Percentiles rank a stretch among this genome's conserved stretches.
These are phyloP conservation scores for Trissolcus basalis DNA, from an alignment of 1,140 invertebrate species.

Conservation along the genomic window DNA sequence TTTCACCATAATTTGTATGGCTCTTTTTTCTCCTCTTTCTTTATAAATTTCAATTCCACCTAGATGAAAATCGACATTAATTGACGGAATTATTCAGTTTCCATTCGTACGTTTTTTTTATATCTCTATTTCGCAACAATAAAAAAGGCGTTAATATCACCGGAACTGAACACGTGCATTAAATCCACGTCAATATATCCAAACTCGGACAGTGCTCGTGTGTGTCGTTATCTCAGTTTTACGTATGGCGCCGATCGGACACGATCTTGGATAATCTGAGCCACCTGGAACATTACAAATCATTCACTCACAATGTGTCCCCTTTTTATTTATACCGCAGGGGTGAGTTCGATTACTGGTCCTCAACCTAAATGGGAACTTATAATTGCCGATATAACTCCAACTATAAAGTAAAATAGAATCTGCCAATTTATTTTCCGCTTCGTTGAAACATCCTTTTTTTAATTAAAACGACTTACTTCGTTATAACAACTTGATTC, in stretches of 20 bases:
- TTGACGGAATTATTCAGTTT: constrained; percentile 2
- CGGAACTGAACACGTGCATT: constrained; percentile 39
- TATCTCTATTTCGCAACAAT: not conserved
- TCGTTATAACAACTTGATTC: too few species aligned
- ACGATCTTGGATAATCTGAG: constrained; percentile 63
- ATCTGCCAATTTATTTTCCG: constrained; percentile 38
- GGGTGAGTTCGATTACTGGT: constrained; percentile 44
- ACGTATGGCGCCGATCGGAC: constrained; percentile 44
- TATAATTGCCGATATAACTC: constrained; percentile 36
- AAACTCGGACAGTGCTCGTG: not conserved
- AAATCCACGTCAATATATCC: constrained; percentile 44
- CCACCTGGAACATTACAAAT: constrained; percentile 60
- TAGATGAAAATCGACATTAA: too few species aligned
- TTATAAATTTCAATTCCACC: too few species aligned
- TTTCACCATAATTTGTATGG: too few species aligned
- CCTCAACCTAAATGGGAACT: constrained; percentile 43
- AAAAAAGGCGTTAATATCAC: constrained; percentile 6
- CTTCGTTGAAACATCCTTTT: too few species aligned
- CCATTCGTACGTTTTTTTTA: constrained; percentile 6
- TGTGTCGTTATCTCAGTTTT: constrained; percentile 46
- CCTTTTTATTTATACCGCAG: constrained; percentile 41
- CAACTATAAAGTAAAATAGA: constrained; percentile 30
- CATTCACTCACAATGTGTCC: constrained; percentile 32
- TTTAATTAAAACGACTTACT: too few species aligned
- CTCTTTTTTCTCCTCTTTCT: too few species aligned